Base-by-base conservation (phyloP, 2,888 invertebrate genomes). In the Tineola bisselliella region DNA sequence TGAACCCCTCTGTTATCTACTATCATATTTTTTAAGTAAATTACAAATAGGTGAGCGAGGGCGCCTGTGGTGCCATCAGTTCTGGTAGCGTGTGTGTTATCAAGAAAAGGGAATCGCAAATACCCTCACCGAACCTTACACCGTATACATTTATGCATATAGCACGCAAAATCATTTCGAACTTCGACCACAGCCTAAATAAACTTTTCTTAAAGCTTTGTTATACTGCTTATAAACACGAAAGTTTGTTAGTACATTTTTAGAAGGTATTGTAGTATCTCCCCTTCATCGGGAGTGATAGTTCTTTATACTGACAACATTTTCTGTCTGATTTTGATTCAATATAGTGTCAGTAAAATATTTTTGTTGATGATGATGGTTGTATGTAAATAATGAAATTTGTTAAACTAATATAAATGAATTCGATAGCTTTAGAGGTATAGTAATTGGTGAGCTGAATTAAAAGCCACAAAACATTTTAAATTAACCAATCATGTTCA, bases 21-120 rank as follows among this genome's bases (percentile, higher is more conserved):
- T 68, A 72, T 77, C 77, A 84, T 84, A 84, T 86, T 86, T 86
- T 54, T 86, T 79, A 79, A 82, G 80, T 84, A 84, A 84, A 86
- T 84, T 86, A 86, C 84, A 82, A 84, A 86, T 63, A 63, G 62
- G 78, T 73, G 75, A 74, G 75, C 76, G 68, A 54, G 69, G 66
- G 66, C 66, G 69, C 65, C 68, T 65, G 68, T 70, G 71, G 75
- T 74, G 71, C 76, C 80, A 78, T 54, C 79, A 74, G 74, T 74
- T 72, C 70, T 63, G 58, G 57, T 81, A 78, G 81, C 84, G 84
- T 86, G 84, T 78, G 77, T 79, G 82, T 70, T 84, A 87, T 87
- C 86, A 69, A 68, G 65, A 67, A 71, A 68, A 71, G 84, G 82
- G 84, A 82, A 87, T 87, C 86, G 81, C 77, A 73, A 77, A 75